A percentile compares a stretch with the other conserved stretches of the same genome.
Evolutionary conservation across 2,888 invertebrate species (phyloP).

Genomic region (Antitype chi): DNA sequence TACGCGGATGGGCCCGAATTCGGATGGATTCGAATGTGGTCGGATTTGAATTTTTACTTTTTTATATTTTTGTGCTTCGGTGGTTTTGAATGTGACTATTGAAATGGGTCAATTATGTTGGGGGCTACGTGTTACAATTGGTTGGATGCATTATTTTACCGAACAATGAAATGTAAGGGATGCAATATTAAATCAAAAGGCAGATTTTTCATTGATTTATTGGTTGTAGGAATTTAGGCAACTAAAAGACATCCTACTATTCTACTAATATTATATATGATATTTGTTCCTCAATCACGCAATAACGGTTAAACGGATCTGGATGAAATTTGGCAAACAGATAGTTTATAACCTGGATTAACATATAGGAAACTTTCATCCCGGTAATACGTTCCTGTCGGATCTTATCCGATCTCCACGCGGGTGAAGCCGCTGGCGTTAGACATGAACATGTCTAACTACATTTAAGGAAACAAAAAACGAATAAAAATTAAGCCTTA

Average conservation of each 20-base stretch:
- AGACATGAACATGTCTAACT: neutral
- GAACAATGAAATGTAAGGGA: slow-evolving; percentile 7
- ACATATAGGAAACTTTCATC: no score
- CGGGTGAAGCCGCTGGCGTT: no score
- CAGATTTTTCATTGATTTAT: neutral
- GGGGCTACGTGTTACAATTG: slow-evolving; percentile 28
- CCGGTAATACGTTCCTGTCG: no score
- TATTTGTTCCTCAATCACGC: no score
- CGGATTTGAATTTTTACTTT: slow-evolving; percentile 67
- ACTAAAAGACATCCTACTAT: no score
- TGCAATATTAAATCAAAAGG: neutral
- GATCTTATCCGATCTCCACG: no score
- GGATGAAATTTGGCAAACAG: no score
- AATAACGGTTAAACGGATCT: no score
- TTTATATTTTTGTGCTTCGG: slow-evolving; percentile 62
- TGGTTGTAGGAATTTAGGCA: neutral
- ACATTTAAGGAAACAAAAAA: neutral
- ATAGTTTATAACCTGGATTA: no score
- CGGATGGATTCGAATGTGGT: slow-evolving; percentile 59
- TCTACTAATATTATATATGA: no score
- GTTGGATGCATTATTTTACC: slow-evolving; percentile 35
- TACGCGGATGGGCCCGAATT: slow-evolving; percentile 66
- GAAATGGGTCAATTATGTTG: slow-evolving; percentile 44
- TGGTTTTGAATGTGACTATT: slow-evolving; percentile 41
- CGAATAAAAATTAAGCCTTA: neutral